Conservation (phyloP, 2,797 vertebrate species). For the Mormyrus hasselquistii region DNA sequence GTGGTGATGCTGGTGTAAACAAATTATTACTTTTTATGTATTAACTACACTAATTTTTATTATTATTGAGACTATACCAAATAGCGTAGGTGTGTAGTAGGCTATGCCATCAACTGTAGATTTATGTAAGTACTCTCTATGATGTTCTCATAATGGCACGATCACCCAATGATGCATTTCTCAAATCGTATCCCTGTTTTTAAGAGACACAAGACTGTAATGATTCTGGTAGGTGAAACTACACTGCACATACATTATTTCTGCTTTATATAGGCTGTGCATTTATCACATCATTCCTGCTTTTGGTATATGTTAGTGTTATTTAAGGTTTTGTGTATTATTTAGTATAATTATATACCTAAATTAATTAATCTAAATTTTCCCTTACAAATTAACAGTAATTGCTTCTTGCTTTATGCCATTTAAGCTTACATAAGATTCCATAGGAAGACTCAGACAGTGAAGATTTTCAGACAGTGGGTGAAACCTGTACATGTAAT, state of each 20-base stretch:
- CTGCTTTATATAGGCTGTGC: background rate
- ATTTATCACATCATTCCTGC: background rate
- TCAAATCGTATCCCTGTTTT: background rate
- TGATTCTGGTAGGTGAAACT: background rate
- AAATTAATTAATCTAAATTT: background rate
- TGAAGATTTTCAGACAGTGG: background rate
- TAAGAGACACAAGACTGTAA: background rate
- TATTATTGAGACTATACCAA: background rate
- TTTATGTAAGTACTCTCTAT: background rate
- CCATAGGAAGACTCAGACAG: background rate
- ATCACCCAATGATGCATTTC: background rate
- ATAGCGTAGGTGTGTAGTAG: background rate
- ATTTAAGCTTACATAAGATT: background rate
- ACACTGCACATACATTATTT: background rate
- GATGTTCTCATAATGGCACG: background rate
- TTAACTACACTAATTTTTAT: background rate
- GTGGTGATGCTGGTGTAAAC: background rate
- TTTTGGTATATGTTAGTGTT: background rate
- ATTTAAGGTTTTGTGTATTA: background rate
- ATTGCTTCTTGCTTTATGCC: background rate
- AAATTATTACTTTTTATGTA: background rate
- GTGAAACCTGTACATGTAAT: background rate
- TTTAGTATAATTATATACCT: background rate
- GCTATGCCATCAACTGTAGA: background rate
- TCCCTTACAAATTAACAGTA: background rate